Evolutionary conservation across 2,113 vertebrate genomes (phyloP), one percentile per base, ranked within the genome.

Genomic region (Zootoca vivipara): DNA sequence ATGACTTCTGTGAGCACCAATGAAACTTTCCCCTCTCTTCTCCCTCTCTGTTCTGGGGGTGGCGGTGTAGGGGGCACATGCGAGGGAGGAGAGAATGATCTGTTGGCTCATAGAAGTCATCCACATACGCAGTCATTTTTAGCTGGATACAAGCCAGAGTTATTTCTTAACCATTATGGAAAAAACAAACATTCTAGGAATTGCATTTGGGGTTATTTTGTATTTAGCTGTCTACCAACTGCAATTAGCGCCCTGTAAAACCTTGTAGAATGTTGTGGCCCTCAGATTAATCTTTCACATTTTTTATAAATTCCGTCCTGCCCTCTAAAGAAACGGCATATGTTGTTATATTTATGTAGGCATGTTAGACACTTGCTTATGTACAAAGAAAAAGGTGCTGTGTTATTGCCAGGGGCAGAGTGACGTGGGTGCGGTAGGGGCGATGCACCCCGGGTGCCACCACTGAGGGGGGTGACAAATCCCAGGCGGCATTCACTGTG

Each of bases 121-220:
- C 18, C 16, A 52, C 58, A 62, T 20, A 62, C 20, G 58, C 58
- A 5, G 58, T 62, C 15, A 62, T 62, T 62, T 62, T 62, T 62
- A 4, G 15, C 18, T 62, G 58, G 58, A 62, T 62, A 62, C 16
- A 62, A 62, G 15, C 58, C 58, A 90, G 88, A 92, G 87, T 74
- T 83, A 85, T 93, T 93, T 90, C 89, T 77, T 90, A 83, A 87
- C 30, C 77, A 7, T 69, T 88, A 38, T 87, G 75, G 91, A 88
- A 73, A 86, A 94, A 87, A 35, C 65, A 79, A 7, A 10, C 9
- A 64, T 38, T 78, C 46, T 62, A 62, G 58, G 58, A 62, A 20
- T 4, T 4, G 16, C 15, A 4, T 62, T 2, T 56, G 64, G 35
- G 83, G 35, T 86, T 62, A 33, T 75, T 35, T 72, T 58, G 64